Percentiles rank a stretch among this genome's conserved stretches.
Conservation (phyloP, 23 tunicate genomes). For the Corella eumyota region DNA sequence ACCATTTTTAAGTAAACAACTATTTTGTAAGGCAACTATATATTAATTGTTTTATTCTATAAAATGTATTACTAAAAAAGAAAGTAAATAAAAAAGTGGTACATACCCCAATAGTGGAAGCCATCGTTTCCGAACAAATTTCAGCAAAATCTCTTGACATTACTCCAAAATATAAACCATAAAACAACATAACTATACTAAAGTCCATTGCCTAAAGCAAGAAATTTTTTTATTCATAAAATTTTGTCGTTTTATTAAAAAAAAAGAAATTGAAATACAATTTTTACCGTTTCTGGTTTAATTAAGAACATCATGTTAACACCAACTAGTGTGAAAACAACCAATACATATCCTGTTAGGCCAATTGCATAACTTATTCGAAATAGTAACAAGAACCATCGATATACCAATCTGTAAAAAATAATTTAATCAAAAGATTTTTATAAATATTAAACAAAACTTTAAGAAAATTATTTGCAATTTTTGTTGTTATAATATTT, state of each 20-base stretch:
- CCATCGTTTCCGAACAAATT: conserved; percentile 93
- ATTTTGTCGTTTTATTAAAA: background rate
- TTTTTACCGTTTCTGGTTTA: conserved; percentile 65
- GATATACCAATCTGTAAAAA: conserved; percentile 71
- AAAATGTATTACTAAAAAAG: background rate
- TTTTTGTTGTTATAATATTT: too few species aligned
- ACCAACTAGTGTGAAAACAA: conserved; percentile 78
- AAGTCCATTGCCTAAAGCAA: conserved; percentile 68
- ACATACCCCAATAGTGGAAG: conserved; percentile 88
- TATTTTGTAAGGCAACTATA: background rate
- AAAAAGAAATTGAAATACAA: background rate
- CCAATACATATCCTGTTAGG: conserved; percentile 49
- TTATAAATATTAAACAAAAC: background rate
- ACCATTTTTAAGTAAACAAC: too few species aligned
- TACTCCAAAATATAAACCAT: conserved; percentile 92
- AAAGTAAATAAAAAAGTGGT: too few species aligned
- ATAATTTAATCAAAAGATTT: too few species aligned
- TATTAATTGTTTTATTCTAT: too few species aligned
- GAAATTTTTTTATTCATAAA: background rate
- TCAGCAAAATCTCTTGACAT: conserved; percentile 94
- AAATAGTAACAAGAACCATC: conserved; percentile 82
- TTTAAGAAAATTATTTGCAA: background rate
- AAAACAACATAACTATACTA: conserved; percentile 56
- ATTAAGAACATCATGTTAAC: conserved; percentile 64
- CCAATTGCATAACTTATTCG: conserved; percentile 80